These are phyloP conservation scores for Dascillus cervinus DNA, from an alignment of 2,888 invertebrate species.

Conservation along the genomic window DNA sequence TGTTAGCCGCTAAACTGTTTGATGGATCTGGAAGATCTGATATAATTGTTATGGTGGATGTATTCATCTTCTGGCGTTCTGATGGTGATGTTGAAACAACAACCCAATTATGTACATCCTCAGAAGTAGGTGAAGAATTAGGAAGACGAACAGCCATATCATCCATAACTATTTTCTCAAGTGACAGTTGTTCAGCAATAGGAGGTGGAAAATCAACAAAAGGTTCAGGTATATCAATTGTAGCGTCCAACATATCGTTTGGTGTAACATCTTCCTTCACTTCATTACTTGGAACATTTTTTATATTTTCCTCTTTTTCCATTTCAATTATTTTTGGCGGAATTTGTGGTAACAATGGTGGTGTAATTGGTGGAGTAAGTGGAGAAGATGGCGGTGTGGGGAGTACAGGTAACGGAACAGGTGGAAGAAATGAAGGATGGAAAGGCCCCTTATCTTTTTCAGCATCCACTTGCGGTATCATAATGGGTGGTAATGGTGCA, in stretches of 20 bases:
- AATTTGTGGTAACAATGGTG: slow-evolving; percentile 22
- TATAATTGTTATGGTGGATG: slow-evolving; percentile 47
- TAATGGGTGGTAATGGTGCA: slow-evolving; percentile 58
- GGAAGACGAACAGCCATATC: slow-evolving; percentile 31
- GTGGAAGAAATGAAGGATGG: slow-evolving; percentile 26
- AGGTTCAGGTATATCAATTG: slow-evolving; percentile 5
- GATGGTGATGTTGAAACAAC: slow-evolving; percentile 33
- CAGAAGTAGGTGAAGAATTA: slow-evolving; percentile 16
- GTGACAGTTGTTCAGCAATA: slow-evolving; percentile 3
- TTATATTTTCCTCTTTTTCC: not conserved
- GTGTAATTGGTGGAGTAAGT: slow-evolving; percentile 35
- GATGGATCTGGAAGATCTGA: slow-evolving; percentile 51
- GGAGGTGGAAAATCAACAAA: slow-evolving; percentile 5
- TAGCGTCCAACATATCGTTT: not conserved
- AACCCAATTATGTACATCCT: slow-evolving; percentile 30
- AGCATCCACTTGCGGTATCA: slow-evolving; percentile 28
- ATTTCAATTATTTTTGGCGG: slow-evolving; percentile 10
- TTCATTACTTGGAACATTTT: not conserved
- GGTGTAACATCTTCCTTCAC: not conserved
- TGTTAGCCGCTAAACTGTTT: slow-evolving; percentile 68
- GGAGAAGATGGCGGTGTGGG: slow-evolving; percentile 41
- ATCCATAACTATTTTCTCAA: slow-evolving; percentile 20
- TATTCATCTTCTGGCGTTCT: slow-evolving; percentile 40
- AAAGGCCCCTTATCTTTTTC: slow-evolving; percentile 41
- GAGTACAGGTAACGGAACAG: slow-evolving; percentile 21